A percentile compares a stretch with the other conserved stretches of the same genome.
Conservation (phyloP, 1,140 invertebrate species). For the Antheraea pernyi region DNA sequence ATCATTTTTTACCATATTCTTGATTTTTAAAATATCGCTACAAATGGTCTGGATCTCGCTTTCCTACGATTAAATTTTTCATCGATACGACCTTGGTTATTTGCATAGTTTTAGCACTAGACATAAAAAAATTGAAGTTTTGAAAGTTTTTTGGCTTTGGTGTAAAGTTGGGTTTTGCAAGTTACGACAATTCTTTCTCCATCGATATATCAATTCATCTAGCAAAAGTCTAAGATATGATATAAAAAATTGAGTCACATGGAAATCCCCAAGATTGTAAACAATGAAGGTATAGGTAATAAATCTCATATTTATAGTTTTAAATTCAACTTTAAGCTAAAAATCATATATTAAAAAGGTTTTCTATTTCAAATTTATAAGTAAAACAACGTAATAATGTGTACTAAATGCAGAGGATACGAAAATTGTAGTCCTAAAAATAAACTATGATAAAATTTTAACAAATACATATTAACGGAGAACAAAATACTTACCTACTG, state of each 20-base stretch:
- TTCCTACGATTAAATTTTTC: no score
- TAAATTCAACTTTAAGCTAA: not conserved
- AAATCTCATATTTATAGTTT: no score
- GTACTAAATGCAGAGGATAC: not conserved
- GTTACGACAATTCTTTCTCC: no score
- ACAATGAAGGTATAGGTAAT: not conserved
- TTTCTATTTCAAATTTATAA: not conserved
- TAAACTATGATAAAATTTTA: not conserved
- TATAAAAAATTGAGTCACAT: not conserved
- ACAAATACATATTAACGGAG: not conserved
- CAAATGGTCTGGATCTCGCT: no score
- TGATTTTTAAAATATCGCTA: no score
- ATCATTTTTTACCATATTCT: no score
- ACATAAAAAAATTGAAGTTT: no score
- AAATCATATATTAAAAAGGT: not conserved
- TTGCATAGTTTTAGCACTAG: no score
- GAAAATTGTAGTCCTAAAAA: not conserved
- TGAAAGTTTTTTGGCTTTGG: no score
- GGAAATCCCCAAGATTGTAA: slow-evolving; percentile 10
- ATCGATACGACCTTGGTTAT: no score
- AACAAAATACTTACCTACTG: not conserved
- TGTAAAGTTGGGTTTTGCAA: no score
- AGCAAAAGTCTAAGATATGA: not conserved
- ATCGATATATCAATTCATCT: not conserved
- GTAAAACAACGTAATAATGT: no score